These are phyloP conservation scores for Sclerodermus sp. DNA, from an alignment of 2,888 invertebrate genomes.

Conservation along the genomic window DNA sequence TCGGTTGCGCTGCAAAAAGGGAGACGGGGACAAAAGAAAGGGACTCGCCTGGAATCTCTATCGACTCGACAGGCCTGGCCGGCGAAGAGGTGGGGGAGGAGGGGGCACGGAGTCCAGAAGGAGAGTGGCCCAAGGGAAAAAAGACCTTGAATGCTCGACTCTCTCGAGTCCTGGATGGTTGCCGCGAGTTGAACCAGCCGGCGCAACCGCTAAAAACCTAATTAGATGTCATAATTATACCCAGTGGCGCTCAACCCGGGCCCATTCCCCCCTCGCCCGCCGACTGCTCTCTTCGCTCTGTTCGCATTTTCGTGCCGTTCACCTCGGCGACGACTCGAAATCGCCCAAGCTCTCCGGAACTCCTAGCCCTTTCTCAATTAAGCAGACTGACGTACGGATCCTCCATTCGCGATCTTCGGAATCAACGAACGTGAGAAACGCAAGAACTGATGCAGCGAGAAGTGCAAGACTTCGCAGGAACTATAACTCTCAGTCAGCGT, in stretches of 20 bases:
- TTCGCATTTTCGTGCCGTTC: too few species aligned
- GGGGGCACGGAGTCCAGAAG: neutral
- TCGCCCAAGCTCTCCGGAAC: too few species aligned
- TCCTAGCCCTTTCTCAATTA: too few species aligned
- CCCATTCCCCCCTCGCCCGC: too few species aligned
- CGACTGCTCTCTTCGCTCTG: too few species aligned
- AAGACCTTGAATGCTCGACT: constrained; percentile 31
- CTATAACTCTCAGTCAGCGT: too few species aligned
- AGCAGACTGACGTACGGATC: too few species aligned
- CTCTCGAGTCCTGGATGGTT: constrained; percentile 34
- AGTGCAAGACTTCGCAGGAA: too few species aligned
- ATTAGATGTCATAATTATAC: constrained; percentile 57
- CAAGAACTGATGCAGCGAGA: too few species aligned
- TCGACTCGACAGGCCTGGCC: constrained; percentile 9
- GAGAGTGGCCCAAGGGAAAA: constrained; percentile 10
- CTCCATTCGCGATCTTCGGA: too few species aligned
- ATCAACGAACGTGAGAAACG: too few species aligned
- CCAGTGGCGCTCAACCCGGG: neutral
- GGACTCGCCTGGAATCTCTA: constrained; percentile 40
- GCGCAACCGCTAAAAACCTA: constrained; percentile 53
- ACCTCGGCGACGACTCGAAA: too few species aligned
- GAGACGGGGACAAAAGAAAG: constrained; percentile 40
- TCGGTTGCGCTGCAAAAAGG: constrained; percentile 38
- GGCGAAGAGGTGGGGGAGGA: constrained; percentile 15
- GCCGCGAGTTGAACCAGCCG: constrained; percentile 39